Percentiles rank a stretch among this genome's conserved stretches.
Conservation (phyloP, 2,113 vertebrate species). For the Aleadryas rufinucha region DNA sequence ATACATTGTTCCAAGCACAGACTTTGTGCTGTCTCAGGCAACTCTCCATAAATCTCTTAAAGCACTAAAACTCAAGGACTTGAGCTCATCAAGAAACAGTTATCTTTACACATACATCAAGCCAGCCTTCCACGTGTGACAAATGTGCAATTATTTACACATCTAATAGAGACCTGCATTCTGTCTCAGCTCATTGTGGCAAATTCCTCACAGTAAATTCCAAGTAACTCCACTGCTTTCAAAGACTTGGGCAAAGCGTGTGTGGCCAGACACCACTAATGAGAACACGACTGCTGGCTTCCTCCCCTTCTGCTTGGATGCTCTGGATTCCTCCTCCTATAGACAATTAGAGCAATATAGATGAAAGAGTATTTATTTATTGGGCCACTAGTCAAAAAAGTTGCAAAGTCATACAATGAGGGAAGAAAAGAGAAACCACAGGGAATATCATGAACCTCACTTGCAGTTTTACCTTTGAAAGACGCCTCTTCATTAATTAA, state of each 20-base stretch:
- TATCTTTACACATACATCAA: neutral
- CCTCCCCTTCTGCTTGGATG: neutral
- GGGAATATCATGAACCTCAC: neutral
- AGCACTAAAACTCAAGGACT: slow-evolving; percentile 30
- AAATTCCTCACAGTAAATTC: neutral
- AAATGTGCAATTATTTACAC: slow-evolving; percentile 14
- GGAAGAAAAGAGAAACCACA: neutral
- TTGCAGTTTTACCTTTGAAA: neutral
- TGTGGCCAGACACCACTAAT: neutral
- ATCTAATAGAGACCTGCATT: neutral
- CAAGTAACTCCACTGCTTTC: neutral
- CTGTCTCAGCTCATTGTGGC: neutral
- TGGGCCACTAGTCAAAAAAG: neutral
- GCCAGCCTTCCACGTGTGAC: neutral
- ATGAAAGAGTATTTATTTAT: neutral
- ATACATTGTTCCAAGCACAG: neutral
- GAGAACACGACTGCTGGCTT: neutral
- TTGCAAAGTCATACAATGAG: neutral
- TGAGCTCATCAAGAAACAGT: slow-evolving; percentile 11
- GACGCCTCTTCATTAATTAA: neutral
- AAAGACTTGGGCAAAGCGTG: neutral
- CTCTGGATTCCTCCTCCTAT: neutral
- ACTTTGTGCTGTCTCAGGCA: neutral
- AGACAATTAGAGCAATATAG: neutral
- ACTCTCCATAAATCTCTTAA: neutral